These are phyloP conservation scores for Pristionchus japonicus DNA, from an alignment of 2,888 invertebrate species.

Conservation along the genomic window DNA sequence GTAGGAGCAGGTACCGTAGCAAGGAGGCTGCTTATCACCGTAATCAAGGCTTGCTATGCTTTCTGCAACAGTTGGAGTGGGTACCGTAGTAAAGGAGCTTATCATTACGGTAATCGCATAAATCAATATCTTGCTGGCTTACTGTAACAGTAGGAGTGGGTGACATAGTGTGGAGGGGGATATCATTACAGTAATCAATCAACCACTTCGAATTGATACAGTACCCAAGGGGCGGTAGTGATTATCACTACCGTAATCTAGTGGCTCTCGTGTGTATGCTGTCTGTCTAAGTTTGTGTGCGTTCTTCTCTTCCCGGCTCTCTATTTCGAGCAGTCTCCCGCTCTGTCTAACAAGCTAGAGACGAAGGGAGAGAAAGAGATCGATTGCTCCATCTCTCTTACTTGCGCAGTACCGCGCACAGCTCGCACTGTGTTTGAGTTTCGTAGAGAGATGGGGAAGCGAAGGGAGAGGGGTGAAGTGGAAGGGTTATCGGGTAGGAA, in stretches of 20 bases:
- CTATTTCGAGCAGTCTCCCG: not conserved
- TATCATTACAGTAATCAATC: not conserved
- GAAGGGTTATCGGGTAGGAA: not conserved
- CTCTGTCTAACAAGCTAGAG: not conserved
- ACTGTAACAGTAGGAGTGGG: no score
- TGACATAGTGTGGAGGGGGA: not conserved
- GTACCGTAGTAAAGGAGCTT: no score
- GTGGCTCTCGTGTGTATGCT: not conserved
- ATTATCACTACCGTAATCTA: slow-evolving; percentile 33
- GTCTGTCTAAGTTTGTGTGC: not conserved
- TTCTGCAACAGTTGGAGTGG: no score
- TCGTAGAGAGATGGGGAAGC: slow-evolving; percentile 4
- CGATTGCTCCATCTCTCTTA: slow-evolving; percentile 7
- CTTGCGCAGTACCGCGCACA: not conserved
- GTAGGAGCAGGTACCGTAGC: no score
- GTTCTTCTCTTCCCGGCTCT: not conserved
- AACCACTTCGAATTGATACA: not conserved
- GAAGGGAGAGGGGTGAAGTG: slow-evolving; percentile 35
- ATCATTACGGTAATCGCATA: no score
- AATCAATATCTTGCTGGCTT: no score
- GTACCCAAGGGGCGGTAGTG: not conserved
- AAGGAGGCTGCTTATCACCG: no score
- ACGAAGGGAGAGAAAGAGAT: not conserved
- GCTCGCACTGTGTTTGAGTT: slow-evolving; percentile 43
- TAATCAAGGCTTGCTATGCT: no score